phyloP scores from a whole-genome alignment of 2,113 vertebrate species.

The Lamprotornis superbus region DNA sequence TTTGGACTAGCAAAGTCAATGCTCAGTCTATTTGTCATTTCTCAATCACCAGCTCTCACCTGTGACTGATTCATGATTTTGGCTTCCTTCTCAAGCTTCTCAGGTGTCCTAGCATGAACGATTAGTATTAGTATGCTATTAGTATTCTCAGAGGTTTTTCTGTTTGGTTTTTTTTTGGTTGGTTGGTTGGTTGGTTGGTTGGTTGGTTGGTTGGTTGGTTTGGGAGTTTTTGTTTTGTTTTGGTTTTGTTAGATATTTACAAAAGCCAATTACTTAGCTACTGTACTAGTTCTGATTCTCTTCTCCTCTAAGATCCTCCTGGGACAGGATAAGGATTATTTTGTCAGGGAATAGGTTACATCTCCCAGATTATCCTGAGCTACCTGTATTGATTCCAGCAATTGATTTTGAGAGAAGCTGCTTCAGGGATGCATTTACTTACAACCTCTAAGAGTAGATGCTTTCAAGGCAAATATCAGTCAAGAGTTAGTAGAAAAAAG shows the following conservation, averaged over 20 bases:
- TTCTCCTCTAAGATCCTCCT: neutral
- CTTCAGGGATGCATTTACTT: neutral
- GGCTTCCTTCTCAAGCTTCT: neutral
- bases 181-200: neutral
- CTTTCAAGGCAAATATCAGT: neutral
- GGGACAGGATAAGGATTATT: neutral
- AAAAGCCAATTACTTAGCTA: neutral
- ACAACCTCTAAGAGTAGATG: neutral
- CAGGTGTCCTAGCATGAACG: neutral
- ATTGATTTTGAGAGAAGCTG: neutral
- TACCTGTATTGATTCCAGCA: neutral
- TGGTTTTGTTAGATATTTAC: neutral
- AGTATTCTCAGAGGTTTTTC: neutral
- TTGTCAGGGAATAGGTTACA: neutral
- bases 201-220: neutral
- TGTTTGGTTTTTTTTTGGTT: neutral
- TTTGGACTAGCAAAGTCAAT: neutral
- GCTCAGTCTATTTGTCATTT: neutral
- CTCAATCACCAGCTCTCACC: neutral
- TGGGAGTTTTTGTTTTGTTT: neutral
- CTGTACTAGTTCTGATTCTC: neutral
- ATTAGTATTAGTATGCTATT: neutral
- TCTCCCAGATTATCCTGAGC: neutral
- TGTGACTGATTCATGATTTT: neutral
- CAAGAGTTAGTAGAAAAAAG: neutral